phyloP scores from a whole-genome alignment of 2,113 vertebrate species.

The Ammodytes dubius region DNA sequence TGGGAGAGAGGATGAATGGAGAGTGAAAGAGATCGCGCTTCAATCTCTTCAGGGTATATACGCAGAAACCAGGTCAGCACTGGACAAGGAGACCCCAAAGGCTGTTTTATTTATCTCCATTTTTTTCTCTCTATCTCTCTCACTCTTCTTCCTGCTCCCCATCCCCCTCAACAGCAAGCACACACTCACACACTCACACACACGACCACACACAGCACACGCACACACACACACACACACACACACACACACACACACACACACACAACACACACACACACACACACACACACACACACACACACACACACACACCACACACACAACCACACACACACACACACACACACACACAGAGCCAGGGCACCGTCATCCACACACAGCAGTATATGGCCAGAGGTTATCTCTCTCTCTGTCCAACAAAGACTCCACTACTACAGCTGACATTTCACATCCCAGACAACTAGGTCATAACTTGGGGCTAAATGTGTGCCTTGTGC shows the following conservation, averaged over 20 bases:
- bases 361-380: slow-evolving; percentile 31
- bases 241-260: neutral
- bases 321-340: slow-evolving; percentile 36
- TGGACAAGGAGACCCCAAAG: slow-evolving; percentile 64
- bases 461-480: slow-evolving; percentile 82
- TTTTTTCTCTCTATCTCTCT: slow-evolving; percentile 15
- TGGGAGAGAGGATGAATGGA: slow-evolving; percentile 43
- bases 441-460: slow-evolving; percentile 79
- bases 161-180: neutral
- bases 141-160: slow-evolving; percentile 31
- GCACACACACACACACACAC: slow-evolving; percentile 37
- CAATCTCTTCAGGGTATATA: slow-evolving; percentile 55
- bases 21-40: slow-evolving; percentile 53
- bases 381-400: slow-evolving; percentile 52
- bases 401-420: slow-evolving; percentile 69
- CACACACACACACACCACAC: slow-evolving; percentile 25
- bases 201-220: too few relatives aligned
- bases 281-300: slow-evolving; percentile 21
- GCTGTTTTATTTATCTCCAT: slow-evolving; percentile 40
- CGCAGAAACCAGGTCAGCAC: slow-evolving; percentile 72
- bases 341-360: slow-evolving; percentile 34
- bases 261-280: slow-evolving; percentile 18
- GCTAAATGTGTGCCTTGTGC: slow-evolving; percentile 63
- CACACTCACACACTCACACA: slow-evolving; percentile 25
- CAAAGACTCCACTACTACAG: slow-evolving; percentile 66